Evolutionary conservation across 2,888 invertebrate species (phyloP), one percentile per base, ranked within the genome.

Genomic region (Orgyia antiqua): DNA sequence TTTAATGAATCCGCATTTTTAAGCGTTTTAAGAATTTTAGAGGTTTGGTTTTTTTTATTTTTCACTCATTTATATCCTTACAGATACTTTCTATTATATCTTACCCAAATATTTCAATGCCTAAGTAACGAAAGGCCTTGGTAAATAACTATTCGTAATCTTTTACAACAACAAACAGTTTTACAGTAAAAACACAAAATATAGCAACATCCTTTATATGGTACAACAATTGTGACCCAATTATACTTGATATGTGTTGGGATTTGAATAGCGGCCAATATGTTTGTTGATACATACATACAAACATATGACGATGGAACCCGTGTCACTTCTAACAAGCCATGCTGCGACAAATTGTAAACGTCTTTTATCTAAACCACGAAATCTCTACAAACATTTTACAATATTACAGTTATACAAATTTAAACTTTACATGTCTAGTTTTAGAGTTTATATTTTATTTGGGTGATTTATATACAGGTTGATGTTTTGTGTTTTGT

Each of bases 261-360:
- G 48, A 50, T 58, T 55, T 52, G 53, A 53, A 55, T 56, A 35
- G 47, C 29, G 13, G 39, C 10, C 51, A 47, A 56, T 56, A 45
- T 51, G 37, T 53, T 52, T 44, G 42, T 43, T 39, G 27, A 42
- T 51, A 50, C 51, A 52, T 45, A 53, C 51, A 15, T 15, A 15
- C 15, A 6, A 15, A 57, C 57, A 57, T n/a, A 58, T 53, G 55
- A 50, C 55, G 55, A 55, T 57, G 59, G 39, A 41, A 67, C 72
- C 73, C 72, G 45, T 56, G 68, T 73, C 72, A 72, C 52, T 50
- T 28, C 51, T 51, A 69, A 72, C 73, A 66, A 69, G 61, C 50
- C 45, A 33, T 42, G 32, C 34, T 44, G 41, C 51, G 51, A 65
- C 69, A 68, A 68, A 68, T 70, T 59, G 58, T 59, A 42, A 58